Evolutionary conservation across 2,113 vertebrate genomes (phyloP), one percentile per base, ranked within the genome.

Genomic region (Catagonus wagneri): DNA sequence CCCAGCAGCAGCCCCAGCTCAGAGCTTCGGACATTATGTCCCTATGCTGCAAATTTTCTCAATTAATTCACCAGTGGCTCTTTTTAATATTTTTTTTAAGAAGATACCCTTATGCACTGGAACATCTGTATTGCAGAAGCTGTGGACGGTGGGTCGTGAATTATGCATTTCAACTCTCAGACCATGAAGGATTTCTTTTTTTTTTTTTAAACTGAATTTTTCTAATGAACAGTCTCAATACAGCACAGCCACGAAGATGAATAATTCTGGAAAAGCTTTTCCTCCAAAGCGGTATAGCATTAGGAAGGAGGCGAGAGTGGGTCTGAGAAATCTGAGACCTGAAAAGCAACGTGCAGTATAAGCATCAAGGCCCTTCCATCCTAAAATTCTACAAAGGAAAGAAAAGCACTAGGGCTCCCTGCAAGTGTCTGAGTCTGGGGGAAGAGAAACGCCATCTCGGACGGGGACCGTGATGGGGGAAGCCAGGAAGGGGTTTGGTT

Each of bases 31-130:
- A 20, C 20, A 72, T 25, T 52, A 56, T 3, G 60, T n/a, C 25
- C 65, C 32, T 3, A 65, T 29, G 25, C 29, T 65, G 13, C 52
- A 93, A 81, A 78, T 58, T 60, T 89, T 27, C 63, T 34, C 50
- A 7, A 44, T 2, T 83, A 19, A 75, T 54, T 75, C 72, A 79
- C 15, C 68, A 75, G 54, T 14, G 19, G 14, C 32, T 95, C 44
- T 60, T 87, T 75, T 25, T 58, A 36, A 29, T 29, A n/a, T 52
- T 94, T 74, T 83, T 89, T 85, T 5, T 44, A 8, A 56, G 74
- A 86, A 81, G n/a, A 88, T 25, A 83, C 17, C 85, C 90, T 97
- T 90, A 95, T 95, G 90, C 89, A 80, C 54, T 63, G 9, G 75
- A 95, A 88, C 44, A 92, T 92, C 56, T 91, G n/a, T 60, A 68